Evolutionary conservation across 2,113 vertebrate genomes (phyloP).

Genomic region (mouse (Mus musculus)): DNA sequence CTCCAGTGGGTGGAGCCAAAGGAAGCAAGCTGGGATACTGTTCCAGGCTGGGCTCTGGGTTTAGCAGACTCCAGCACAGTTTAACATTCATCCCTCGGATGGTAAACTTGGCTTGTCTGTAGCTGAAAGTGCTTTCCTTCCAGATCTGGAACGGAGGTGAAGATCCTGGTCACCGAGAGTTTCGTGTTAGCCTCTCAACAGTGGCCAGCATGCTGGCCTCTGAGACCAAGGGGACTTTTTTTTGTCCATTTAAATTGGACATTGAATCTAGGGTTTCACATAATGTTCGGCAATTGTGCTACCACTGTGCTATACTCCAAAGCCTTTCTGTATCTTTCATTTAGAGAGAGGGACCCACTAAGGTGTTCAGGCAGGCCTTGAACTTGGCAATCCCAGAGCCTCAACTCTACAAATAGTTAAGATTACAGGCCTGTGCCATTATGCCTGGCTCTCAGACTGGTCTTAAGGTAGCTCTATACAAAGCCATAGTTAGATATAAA

Average conservation of each 20-base stretch:
- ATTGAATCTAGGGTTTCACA: not conserved
- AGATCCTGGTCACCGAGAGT: accelerated
- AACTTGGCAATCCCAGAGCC: not conserved
- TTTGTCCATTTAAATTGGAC: not conserved
- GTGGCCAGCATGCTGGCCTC: too few species aligned
- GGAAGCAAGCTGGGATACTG: not conserved
- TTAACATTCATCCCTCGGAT: not conserved
- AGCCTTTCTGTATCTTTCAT: not conserved
- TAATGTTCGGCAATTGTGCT: accelerated
- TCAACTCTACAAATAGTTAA: not conserved
- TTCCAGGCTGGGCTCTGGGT: accelerated
- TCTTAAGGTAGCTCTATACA: not conserved
- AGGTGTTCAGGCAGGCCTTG: not conserved
- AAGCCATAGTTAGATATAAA: not conserved
- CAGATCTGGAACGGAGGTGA: not conserved
- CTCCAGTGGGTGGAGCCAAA: not conserved
- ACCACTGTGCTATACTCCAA: not conserved
- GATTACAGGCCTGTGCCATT: not conserved
- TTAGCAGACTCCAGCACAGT: accelerated
- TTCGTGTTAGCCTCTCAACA: accelerated
- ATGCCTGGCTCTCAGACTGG: not conserved
- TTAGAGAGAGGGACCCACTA: not conserved
- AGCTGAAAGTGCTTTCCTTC: not conserved
- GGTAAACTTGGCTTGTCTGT: not conserved
- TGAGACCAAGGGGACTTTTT: not conserved